phyloP scores from a whole-genome alignment of 2,797 vertebrate species.

The Crenichthys baileyi region DNA sequence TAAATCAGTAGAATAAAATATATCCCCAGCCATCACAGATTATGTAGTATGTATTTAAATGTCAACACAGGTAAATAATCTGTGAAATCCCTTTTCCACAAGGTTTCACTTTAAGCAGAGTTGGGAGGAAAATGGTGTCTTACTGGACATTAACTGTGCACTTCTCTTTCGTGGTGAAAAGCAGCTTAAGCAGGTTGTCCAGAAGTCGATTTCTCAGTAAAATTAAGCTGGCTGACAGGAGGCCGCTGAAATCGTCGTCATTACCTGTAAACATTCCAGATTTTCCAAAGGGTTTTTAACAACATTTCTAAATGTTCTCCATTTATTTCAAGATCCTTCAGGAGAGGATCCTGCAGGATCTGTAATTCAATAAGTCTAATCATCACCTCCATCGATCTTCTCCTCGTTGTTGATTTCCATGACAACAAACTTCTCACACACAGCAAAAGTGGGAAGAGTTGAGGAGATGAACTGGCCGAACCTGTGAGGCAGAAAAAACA shows the following conservation, averaged over 20 bases:
- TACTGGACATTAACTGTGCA: conserved; percentile 92
- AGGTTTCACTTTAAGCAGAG: background rate
- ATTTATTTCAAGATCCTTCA: background rate
- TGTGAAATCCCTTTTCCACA: background rate
- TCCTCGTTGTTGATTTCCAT: conserved; percentile 97
- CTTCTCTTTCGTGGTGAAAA: conserved; percentile 95
- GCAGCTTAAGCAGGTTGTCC: conserved; percentile 91
- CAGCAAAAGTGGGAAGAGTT: conserved; percentile 95
- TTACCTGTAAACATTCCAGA: conserved; percentile 74
- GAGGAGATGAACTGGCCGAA: conserved; percentile 98
- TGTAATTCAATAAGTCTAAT: background rate
- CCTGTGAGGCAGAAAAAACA: conserved; percentile 68
- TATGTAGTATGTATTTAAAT: no score
- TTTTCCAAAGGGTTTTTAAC: background rate
- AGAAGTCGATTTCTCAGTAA: conserved; percentile 93
- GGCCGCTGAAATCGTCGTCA: conserved; percentile 94
- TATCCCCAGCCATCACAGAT: background rate
- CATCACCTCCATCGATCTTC: conserved; percentile 89
- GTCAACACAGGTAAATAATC: background rate
- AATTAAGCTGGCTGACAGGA: conserved; percentile 93
- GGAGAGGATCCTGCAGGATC: background rate
- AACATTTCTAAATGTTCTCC: background rate
- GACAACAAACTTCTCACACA: conserved; percentile 98
- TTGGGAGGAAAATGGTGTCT: conserved; percentile 58
- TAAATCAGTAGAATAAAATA: background rate